Evolutionary conservation across 2,797 vertebrate species (phyloP), one percentile per base, ranked within the genome.

Genomic region (Falco concolor): DNA sequence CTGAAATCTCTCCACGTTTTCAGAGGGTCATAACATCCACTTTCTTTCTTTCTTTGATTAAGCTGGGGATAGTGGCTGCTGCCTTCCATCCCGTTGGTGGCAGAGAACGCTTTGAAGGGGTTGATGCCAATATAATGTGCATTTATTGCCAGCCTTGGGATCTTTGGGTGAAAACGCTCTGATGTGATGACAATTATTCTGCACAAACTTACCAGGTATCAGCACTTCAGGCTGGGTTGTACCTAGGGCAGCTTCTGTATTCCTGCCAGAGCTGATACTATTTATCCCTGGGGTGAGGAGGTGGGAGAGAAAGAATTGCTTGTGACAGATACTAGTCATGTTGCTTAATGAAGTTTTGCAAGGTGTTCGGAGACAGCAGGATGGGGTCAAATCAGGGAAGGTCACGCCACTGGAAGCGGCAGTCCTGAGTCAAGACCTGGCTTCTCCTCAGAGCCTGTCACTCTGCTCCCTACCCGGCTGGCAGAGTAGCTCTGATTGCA

Each of bases 291-390:
- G 86, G 81, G 93, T 84, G 91, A 94, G 79, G 76, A 92, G 84
- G 89, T 78, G 82, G 91, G 87, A 93, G 76, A 92, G 93, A 83
- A 93, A 61, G 89, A 94, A 95, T 83, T 89, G 90, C 81, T 91
- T 91, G 75, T 92, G 95, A 93, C 95, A 95, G 91, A 81, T 84
- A 93, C 87, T 32, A 88, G 92, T 87, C 89, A 68, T 91, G 73
- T 57, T 84, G 91, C 82, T 92, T 96, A 94, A 96, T 91, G 91
- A 92, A 97, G 90, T 91, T 93, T 93, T 88, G 93, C 89, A 95
- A 89, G 79, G 95, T 94, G 89, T 74, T 96, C 89, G 59, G 88
- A 95, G 81, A 40, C 76, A 89, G 84, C 73, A 70, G 91, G 79
- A 89, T 1, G 21, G 91, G 87, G 93, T 95, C 89, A 95, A 47